phyloP scores from a whole-genome alignment of 2,888 invertebrate species.

The Troglohyphantes excavatus region DNA sequence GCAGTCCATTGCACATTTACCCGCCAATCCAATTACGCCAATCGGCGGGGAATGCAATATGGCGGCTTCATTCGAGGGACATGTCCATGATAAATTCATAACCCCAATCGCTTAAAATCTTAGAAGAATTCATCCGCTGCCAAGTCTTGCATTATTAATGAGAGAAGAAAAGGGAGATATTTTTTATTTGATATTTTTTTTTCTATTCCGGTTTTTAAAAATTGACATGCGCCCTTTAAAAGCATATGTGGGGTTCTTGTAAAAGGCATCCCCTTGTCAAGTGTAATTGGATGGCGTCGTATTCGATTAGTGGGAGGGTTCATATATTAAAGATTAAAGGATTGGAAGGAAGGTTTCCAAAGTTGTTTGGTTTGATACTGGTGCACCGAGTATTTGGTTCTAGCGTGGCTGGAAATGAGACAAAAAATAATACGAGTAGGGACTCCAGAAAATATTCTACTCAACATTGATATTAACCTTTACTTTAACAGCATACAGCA shows the following conservation, averaged over 20 bases:
- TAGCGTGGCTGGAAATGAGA: too few relatives aligned
- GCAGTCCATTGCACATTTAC: background rate
- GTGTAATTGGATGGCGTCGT: too few relatives aligned
- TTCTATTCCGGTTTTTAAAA: background rate
- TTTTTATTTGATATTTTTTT: background rate
- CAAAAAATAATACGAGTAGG: too few relatives aligned
- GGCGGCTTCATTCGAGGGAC: background rate
- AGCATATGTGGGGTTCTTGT: background rate
- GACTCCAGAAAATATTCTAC: too few relatives aligned
- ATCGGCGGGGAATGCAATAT: background rate
- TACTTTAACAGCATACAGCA: too few relatives aligned
- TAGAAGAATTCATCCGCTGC: background rate
- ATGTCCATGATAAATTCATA: slow-evolving; percentile 1
- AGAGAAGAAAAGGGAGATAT: background rate
- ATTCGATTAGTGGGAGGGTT: too few relatives aligned
- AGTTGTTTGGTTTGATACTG: too few relatives aligned
- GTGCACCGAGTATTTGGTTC: too few relatives aligned
- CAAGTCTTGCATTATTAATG: slow-evolving; percentile 1
- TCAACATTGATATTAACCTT: too few relatives aligned
- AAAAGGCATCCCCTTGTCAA: too few relatives aligned
- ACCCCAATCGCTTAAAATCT: background rate
- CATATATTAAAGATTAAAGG: too few relatives aligned
- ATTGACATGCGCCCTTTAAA: background rate
- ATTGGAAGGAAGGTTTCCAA: too few relatives aligned
- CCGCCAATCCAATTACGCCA: background rate